phyloP scores from a whole-genome alignment of 2,113 vertebrate species.

The Chaetodon trifascialis region DNA sequence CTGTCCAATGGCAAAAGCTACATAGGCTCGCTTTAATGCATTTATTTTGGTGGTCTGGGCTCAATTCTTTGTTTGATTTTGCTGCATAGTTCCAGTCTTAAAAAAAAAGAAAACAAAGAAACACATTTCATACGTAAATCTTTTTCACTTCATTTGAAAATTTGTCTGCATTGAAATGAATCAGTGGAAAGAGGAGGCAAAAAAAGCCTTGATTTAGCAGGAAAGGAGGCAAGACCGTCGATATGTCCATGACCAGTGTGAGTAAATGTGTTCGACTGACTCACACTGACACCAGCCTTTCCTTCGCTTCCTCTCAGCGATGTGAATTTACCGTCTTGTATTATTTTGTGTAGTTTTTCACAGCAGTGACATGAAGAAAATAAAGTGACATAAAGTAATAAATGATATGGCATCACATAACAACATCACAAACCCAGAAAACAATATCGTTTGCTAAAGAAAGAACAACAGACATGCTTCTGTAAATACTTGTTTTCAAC shows the following conservation, averaged over 20 bases:
- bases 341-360: not conserved
- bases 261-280: not conserved
- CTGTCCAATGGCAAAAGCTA: not conserved
- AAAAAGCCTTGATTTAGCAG: not conserved
- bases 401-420: not conserved
- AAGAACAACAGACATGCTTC: slow-evolving; percentile 1
- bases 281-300: not conserved
- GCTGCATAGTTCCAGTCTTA: not conserved
- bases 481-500: slow-evolving; percentile 13
- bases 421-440: slow-evolving; percentile 9
- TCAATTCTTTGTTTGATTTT: not conserved
- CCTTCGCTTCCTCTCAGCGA: not conserved
- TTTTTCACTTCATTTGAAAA: slow-evolving; percentile 5
- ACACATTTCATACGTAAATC: slow-evolving; percentile 3
- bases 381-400: slow-evolving; percentile 29
- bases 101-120: not conserved
- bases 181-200: not conserved
- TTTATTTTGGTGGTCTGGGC: not conserved
- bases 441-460: slow-evolving; percentile 15
- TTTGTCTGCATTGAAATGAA: not conserved
- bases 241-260: not conserved
- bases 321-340: not conserved
- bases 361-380: slow-evolving; percentile 24
- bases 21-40: not conserved
- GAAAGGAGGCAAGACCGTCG: not conserved